A percentile compares a stretch with the other conserved stretches of the same genome.
Conservation (phyloP, 2,113 vertebrate species). For the Pagrus major region DNA sequence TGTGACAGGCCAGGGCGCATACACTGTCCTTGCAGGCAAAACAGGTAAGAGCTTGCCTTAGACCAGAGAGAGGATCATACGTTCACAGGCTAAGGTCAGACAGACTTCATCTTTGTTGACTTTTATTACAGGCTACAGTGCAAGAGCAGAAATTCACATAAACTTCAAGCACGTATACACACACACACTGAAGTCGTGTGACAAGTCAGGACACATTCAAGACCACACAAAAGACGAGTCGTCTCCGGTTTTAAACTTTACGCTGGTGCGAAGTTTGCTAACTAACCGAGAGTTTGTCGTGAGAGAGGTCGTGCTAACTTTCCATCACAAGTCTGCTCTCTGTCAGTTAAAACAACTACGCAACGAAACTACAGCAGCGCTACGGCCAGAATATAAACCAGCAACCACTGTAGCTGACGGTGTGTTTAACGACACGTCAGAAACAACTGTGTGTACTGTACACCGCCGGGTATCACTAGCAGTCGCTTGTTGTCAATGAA, state of each 20-base stretch:
- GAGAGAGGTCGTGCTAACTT: constrained; percentile 11
- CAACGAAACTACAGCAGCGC: neutral
- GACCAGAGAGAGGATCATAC: no score
- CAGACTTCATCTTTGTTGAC: neutral
- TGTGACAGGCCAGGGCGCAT: neutral
- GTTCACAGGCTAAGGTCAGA: neutral
- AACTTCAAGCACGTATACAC: no score
- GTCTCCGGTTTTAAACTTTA: neutral
- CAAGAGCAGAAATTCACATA: no score
- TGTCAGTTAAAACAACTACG: neutral
- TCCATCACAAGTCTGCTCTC: neutral
- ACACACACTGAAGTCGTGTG: neutral
- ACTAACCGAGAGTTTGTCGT: neutral
- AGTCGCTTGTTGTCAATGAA: neutral
- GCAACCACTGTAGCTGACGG: neutral
- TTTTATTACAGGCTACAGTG: no score
- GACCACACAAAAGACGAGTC: neutral
- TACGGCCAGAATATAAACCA: neutral
- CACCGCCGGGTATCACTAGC: neutral
- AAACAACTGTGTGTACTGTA: neutral
- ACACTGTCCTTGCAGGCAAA: neutral
- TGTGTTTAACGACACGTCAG: neutral
- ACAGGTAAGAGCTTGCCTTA: neutral
- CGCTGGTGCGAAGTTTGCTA: neutral
- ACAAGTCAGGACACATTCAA: neutral